Conservation (phyloP, 2,888 invertebrate genomes). For the Dugesia japonica region DNA sequence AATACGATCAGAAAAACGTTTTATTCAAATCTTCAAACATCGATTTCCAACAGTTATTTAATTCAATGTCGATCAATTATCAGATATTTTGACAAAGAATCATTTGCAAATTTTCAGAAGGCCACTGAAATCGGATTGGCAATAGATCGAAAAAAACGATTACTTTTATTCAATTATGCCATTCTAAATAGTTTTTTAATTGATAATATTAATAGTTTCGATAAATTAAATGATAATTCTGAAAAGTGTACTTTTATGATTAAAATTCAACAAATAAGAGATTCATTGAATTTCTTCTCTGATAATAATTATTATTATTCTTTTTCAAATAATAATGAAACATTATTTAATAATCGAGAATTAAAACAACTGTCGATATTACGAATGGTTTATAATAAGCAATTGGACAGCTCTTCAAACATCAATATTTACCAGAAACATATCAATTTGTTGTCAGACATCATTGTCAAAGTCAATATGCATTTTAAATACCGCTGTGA, state of each 20-base stretch:
- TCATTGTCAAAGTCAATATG: background rate
- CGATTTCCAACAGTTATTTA: background rate
- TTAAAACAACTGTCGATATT: background rate
- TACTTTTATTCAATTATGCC: background rate
- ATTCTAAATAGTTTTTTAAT: background rate
- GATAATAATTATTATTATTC: background rate
- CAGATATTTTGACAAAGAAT: background rate
- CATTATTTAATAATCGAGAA: background rate
- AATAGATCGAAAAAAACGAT: background rate
- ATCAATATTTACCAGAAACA: background rate
- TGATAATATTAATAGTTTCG: background rate
- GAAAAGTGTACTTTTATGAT: background rate
- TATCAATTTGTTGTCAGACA: conserved; percentile 9
- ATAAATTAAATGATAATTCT: background rate
- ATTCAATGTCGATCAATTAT: background rate
- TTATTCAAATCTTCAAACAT: background rate
- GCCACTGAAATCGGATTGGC: background rate
- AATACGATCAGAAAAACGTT: background rate
- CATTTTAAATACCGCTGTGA: conserved; percentile 3
- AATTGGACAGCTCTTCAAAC: background rate
- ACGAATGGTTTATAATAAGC: background rate
- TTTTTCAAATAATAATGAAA: background rate
- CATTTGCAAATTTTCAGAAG: background rate
- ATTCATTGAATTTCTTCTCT: background rate
- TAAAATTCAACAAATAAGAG: conserved; percentile 5